These are phyloP conservation scores for Protobothrops mucrosquamatus DNA, from an alignment of 2,113 vertebrate genomes.

Conservation along the genomic window DNA sequence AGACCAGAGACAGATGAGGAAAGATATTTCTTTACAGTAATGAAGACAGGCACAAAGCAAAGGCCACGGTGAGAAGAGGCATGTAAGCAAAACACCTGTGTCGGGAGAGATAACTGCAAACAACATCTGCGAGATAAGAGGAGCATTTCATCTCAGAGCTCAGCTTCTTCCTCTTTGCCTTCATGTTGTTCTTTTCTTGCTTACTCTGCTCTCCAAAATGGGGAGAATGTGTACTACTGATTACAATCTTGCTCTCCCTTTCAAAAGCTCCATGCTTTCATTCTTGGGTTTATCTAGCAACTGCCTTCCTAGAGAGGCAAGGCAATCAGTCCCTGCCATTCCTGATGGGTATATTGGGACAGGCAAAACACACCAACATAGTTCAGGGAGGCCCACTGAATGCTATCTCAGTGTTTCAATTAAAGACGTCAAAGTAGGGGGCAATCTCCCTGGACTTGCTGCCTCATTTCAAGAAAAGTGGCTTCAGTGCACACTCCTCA, in stretches of 20 bases:
- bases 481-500: neutral
- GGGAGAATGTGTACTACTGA: conserved; percentile 36
- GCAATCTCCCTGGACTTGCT: neutral
- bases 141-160: conserved; percentile 50
- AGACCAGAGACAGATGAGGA: conserved; percentile 23
- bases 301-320: conserved; percentile 39
- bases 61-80: conserved; percentile 55
- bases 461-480: neutral
- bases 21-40: conserved; percentile 48
- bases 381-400: neutral
- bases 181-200: conserved; percentile 49
- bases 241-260: conserved; percentile 49
- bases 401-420: neutral
- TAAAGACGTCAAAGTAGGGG: neutral
- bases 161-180: conserved; percentile 48
- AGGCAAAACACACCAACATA: neutral
- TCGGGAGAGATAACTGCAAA: conserved; percentile 55
- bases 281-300: conserved; percentile 28
- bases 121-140: conserved; percentile 59
- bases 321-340: conserved; percentile 40
- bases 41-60: conserved; percentile 59
- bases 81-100: conserved; percentile 51
- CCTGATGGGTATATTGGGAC: neutral
- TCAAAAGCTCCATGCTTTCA: conserved; percentile 33
- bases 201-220: conserved; percentile 53